A percentile compares a stretch with the other conserved stretches of the same genome.
Evolutionary conservation across 2,888 invertebrate genomes (phyloP).

Genomic region (Ypsolopha scabrella): DNA sequence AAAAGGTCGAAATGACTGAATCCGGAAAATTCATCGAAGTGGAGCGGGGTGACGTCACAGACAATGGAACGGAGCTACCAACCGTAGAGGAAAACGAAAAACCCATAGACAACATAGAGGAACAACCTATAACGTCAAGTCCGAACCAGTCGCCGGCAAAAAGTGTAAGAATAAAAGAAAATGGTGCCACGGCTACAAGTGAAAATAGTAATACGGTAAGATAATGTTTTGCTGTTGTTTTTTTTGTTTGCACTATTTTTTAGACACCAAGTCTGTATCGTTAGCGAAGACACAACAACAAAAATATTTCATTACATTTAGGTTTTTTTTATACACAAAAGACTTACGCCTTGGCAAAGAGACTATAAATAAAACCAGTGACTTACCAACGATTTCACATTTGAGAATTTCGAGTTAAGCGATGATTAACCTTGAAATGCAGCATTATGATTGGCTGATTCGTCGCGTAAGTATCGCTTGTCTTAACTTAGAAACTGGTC

Average conservation of each 20-base stretch:
- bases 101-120: slow-evolving; percentile 7
- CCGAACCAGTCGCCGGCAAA: slow-evolving; percentile 53
- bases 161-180: slow-evolving; percentile 58
- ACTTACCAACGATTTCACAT: no score
- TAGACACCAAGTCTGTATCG: no score
- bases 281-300: no score
- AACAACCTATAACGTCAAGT: slow-evolving; percentile 23
- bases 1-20: slow-evolving; percentile 64
- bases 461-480: no score
- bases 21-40: slow-evolving; percentile 67
- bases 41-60: slow-evolving; percentile 37
- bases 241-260: slow-evolving; percentile 6
- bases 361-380: no score
- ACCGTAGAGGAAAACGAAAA: slow-evolving; percentile 10
- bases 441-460: no score
- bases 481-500: no score
- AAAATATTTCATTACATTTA: no score
- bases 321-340: no score
- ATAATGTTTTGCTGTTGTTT: slow-evolving; percentile 14
- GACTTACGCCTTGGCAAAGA: no score
- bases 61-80: slow-evolving; percentile 4
- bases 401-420: no score
- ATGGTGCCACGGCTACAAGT: slow-evolving; percentile 37
- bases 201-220: slow-evolving; percentile 39
- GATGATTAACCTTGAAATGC: no score